Base-by-base conservation (phyloP, 1,140 invertebrate genomes). In the Littorina saxatilis region DNA sequence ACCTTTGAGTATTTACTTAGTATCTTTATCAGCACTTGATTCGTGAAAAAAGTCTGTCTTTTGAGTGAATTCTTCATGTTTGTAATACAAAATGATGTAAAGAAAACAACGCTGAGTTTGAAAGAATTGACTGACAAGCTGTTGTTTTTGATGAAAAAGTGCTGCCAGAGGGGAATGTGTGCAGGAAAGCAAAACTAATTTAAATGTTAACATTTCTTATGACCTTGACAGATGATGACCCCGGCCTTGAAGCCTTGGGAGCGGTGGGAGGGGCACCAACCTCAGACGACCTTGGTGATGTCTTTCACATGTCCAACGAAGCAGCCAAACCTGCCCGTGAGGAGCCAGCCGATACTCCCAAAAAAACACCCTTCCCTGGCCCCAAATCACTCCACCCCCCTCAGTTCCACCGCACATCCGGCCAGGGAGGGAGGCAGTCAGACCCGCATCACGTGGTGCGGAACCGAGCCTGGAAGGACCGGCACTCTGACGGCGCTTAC, bases 201-300 rank as follows among this genome's bases (percentile, higher is more conserved):
- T n/a, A n/a, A n/a, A n/a, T n/a, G n/a, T n/a, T n/a, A n/a, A n/a
- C n/a, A n/a, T n/a, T n/a, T n/a, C n/a, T 17, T 47, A 5, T 47
- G 43, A 17, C 43, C 35, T 27, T 3, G 43, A 9, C 74, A 76
- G 74, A 84, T 20, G 82, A 81, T 17, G n/a, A n/a, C n/a, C 81
- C 76, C 13, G 80, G 82, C n/a, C 68, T 73, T n/a, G 81, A 86
- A 37, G 76, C 84, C 27, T 15, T 68, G 32, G 81, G 79, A 39
- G 81, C 84, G 15, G 63, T 78, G n/a, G 83, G 84, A 17, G 76
- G 58, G 5, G 68, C 79, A 27, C 3, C 39, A 3, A 23, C 43
- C 50, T 61, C 76, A 5, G 76, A 78, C 17, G 76, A 78, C 27
- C 2, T 78, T 13, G 52, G 55, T 15, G 76, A 78, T 2, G 35